These are phyloP conservation scores for Lepidocyrtinus sp. DNA, from an alignment of 2,888 invertebrate species.

Conservation along the genomic window DNA sequence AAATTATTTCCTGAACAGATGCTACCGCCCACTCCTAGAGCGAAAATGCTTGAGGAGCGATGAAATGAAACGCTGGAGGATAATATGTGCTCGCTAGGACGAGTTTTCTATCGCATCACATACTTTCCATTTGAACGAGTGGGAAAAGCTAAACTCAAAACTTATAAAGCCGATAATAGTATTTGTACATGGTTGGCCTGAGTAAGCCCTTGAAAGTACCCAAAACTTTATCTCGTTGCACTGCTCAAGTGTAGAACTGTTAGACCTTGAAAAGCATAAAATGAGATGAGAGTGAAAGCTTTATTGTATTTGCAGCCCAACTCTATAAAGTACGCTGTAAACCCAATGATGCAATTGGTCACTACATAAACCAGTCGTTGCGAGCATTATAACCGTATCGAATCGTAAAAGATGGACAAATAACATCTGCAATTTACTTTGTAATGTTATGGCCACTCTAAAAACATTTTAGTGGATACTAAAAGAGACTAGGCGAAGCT, in stretches of 20 bases:
- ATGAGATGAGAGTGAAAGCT: neutral
- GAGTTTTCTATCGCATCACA: neutral
- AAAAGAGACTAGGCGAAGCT: neutral
- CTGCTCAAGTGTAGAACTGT: neutral
- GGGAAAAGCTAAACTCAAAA: neutral
- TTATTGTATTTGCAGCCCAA: neutral
- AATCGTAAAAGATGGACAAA: neutral
- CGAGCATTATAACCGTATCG: neutral
- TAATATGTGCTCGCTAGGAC: neutral
- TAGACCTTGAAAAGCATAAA: neutral
- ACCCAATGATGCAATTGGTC: neutral
- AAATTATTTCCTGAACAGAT: slow-evolving; percentile 15
- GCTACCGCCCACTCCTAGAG: slow-evolving; percentile 1
- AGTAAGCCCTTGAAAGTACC: neutral
- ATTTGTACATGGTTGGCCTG: neutral
- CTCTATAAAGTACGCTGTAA: neutral
- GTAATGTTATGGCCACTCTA: neutral
- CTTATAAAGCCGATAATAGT: too few relatives aligned
- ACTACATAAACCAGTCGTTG: neutral
- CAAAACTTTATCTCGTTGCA: neutral
- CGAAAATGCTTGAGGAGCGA: neutral
- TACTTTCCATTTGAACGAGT: neutral
- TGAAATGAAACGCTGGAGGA: neutral
- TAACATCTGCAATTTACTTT: neutral
- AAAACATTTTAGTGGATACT: neutral